These are phyloP conservation scores for Lipophrys pholis DNA, from an alignment of 2,113 vertebrate genomes.

Conservation along the genomic window DNA sequence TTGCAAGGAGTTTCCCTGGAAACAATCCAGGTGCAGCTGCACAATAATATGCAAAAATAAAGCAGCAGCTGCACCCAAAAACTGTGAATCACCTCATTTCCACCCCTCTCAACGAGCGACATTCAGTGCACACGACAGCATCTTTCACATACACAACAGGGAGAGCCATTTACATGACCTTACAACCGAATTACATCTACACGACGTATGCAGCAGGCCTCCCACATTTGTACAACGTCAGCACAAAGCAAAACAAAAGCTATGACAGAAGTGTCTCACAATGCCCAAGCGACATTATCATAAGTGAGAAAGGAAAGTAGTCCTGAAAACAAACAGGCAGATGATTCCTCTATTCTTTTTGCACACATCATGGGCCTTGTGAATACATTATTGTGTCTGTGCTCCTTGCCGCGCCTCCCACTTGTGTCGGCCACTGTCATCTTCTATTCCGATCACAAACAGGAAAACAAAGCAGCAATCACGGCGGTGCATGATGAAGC, in stretches of 20 bases:
- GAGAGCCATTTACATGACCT: constrained; percentile 16
- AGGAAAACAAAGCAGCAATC: constrained; percentile 78
- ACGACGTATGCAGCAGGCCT: not conserved
- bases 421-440: constrained; percentile 65
- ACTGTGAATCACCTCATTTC: constrained; percentile 5
- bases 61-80: not conserved
- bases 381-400: constrained; percentile 62
- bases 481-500: constrained; percentile 64
- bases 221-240: constrained; percentile 31
- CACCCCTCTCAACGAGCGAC: constrained; percentile 5
- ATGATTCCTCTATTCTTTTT: constrained; percentile 57
- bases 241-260: constrained; percentile 46
- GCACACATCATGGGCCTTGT: constrained; percentile 53
- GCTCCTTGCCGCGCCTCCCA: constrained; percentile 52
- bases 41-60: not conserved
- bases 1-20: constrained; percentile 27
- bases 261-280: constrained; percentile 55
- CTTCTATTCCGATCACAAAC: constrained; percentile 74
- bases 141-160: constrained; percentile 25
- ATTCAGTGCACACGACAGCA: not conserved
- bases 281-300: constrained; percentile 52
- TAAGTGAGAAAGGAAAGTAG: constrained; percentile 51
- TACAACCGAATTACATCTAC: constrained; percentile 23
- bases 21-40: not conserved
- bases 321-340: constrained; percentile 61